Conservation (phyloP, 2,797 vertebrate species). For the Fratercula arctica region DNA sequence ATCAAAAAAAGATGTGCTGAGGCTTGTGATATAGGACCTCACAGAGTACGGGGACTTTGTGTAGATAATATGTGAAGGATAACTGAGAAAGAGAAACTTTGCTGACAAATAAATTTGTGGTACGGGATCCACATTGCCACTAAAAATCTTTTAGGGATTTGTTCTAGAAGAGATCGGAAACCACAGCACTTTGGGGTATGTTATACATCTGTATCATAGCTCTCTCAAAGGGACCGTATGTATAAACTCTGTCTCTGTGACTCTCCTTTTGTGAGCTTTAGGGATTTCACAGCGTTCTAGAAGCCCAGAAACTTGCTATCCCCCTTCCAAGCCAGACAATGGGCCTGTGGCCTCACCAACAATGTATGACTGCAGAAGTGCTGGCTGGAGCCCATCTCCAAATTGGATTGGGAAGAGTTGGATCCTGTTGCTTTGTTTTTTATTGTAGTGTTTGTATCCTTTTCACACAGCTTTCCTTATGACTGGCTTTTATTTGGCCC, state of each 20-base stretch:
- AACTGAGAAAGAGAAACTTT: background rate
- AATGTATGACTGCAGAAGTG: background rate
- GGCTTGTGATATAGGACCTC: background rate
- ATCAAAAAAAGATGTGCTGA: background rate
- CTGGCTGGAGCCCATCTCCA: slow-evolving; percentile 21
- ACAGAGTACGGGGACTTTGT: background rate
- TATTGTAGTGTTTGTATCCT: slow-evolving; percentile 34
- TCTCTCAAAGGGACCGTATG: background rate
- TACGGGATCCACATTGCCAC: background rate
- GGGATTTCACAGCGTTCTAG: background rate
- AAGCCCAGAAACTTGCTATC: background rate
- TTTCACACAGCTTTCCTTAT: slow-evolving; percentile 29
- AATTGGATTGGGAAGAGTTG: slow-evolving; percentile 6
- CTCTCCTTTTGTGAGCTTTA: background rate
- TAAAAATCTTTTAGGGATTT: background rate
- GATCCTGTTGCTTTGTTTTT: background rate
- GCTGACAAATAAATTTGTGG: background rate
- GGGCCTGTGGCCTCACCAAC: slow-evolving; percentile 5
- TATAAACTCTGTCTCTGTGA: background rate
- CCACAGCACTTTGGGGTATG: background rate
- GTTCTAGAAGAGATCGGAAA: background rate
- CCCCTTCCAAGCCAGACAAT: slow-evolving; percentile 20
- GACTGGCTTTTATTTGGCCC: slow-evolving; percentile 55
- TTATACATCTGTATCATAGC: background rate
- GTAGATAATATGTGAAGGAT: background rate